A percentile compares a stretch with the other conserved stretches of the same genome.
These are phyloP conservation scores for Mellilla xanthometata DNA, from an alignment of 2,888 invertebrate genomes.

Conservation along the genomic window DNA sequence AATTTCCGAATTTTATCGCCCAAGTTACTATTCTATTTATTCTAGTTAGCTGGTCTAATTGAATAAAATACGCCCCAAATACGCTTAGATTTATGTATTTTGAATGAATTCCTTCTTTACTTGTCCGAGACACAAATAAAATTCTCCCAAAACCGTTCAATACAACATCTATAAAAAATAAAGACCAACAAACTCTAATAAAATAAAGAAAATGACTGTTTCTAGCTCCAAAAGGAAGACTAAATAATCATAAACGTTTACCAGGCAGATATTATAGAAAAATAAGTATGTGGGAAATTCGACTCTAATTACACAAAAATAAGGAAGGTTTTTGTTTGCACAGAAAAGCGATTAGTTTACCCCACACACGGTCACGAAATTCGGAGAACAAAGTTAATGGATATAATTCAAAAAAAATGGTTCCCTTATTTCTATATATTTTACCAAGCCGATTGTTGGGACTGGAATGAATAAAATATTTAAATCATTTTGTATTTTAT, in stretches of 20 bases:
- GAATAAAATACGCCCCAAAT: no score
- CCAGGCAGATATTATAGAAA: conserved; percentile 23
- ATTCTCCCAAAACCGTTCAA: neutral
- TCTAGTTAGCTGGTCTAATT: no score
- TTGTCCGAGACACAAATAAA: neutral
- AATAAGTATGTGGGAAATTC: neutral
- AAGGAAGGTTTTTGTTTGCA: conserved; percentile 18
- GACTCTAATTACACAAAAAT: neutral
- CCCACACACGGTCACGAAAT: conserved; percentile 22
- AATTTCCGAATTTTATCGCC: no score
- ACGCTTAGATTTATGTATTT: no score
- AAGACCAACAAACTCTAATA: conserved; percentile 16
- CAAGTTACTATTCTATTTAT: no score
- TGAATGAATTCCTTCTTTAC: neutral
- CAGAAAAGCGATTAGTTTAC: conserved; percentile 10
- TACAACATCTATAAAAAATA: conserved; percentile 14
- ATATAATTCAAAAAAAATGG: no score
- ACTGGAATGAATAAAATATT: no score
- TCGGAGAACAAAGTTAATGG: neutral
- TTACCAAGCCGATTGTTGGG: no score
- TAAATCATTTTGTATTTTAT: no score
- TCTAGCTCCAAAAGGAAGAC: conserved; percentile 27
- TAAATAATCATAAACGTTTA: conserved; percentile 39
- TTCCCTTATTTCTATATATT: no score
- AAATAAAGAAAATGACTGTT: conserved; percentile 34